Conservation (phyloP, 1,140 invertebrate genomes). For the Phymastichus coffea region DNA sequence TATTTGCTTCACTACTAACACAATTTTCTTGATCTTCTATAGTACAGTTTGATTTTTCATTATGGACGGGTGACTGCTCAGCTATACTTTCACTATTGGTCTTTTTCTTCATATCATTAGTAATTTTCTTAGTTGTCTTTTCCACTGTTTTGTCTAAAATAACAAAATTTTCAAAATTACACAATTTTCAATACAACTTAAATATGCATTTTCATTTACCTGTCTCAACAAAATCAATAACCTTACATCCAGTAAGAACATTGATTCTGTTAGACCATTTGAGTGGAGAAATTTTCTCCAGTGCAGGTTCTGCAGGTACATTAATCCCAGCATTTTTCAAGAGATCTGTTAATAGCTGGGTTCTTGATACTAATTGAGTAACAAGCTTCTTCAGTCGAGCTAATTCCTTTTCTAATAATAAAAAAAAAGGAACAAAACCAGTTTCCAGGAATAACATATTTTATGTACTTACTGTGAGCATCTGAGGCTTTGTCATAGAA, state of each 20-base stretch:
- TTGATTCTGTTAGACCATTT: slow-evolving; percentile 57
- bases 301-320: slow-evolving; percentile 51
- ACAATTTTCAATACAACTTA: neutral
- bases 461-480: slow-evolving; percentile 45
- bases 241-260: slow-evolving; percentile 40
- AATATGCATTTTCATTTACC: neutral
- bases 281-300: slow-evolving; percentile 54
- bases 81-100: slow-evolving; percentile 20
- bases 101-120: slow-evolving; percentile 33
- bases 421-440: neutral
- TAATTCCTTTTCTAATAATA: slow-evolving; percentile 52
- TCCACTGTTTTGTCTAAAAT: slow-evolving; percentile 37
- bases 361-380: slow-evolving; percentile 48
- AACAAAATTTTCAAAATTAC: slow-evolving; percentile 1
- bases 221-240: slow-evolving; percentile 35
- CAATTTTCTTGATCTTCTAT: slow-evolving; percentile 54
- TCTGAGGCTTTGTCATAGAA: slow-evolving; percentile 47
- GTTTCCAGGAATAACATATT: neutral
- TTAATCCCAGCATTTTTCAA: slow-evolving; percentile 53
- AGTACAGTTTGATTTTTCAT: slow-evolving; percentile 32
- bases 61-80: slow-evolving; percentile 27
- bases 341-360: slow-evolving; percentile 48
- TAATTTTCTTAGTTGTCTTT: slow-evolving; percentile 33
- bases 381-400: slow-evolving; percentile 50
- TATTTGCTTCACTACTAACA: slow-evolving; percentile 39